Percentiles rank a stretch among this genome's conserved stretches.
Conservation (phyloP, 1,140 invertebrate species). For the Drosophila pseudoobscura region DNA sequence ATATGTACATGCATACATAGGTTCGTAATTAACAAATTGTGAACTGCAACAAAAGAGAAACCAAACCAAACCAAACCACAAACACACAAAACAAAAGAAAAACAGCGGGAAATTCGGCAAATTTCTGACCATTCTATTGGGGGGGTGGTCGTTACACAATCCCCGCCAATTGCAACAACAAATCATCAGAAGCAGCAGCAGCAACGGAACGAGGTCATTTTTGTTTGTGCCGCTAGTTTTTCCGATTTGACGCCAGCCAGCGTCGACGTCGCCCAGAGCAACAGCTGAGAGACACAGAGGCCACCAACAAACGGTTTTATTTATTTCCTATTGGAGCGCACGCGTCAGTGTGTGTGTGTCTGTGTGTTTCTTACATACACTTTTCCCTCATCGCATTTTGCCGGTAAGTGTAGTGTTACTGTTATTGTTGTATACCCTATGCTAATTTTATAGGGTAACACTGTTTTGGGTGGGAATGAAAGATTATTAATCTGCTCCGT, state of each 20-base stretch:
- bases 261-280: conserved; percentile 24
- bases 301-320: conserved; percentile 2
- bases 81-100: conserved; percentile 26
- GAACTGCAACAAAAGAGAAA: conserved; percentile 10
- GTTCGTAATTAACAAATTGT: too few relatives aligned
- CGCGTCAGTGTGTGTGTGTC: conserved; percentile 19
- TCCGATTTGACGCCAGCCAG: conserved; percentile 18
- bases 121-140: background rate
- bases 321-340: background rate
- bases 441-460: too few relatives aligned
- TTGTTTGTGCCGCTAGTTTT: conserved; percentile 36
- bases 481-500: too few relatives aligned
- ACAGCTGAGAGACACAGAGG: conserved; percentile 41
- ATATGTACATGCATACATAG: too few relatives aligned
- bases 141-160: conserved; percentile 25
- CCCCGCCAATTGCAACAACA: conserved; percentile 25
- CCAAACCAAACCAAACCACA: conserved; percentile 4
- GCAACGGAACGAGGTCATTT: conserved; percentile 41
- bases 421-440: too few relatives aligned
- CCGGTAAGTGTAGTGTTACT: conserved; percentile 39
- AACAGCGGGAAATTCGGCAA: conserved; percentile 24
- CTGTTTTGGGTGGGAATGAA: conserved; percentile 3
- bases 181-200: conserved; percentile 4
- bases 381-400: conserved; percentile 20
- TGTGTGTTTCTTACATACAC: background rate